Evolutionary conservation across 2,113 vertebrate genomes (phyloP).

Genomic region (Nettapus auritus): DNA sequence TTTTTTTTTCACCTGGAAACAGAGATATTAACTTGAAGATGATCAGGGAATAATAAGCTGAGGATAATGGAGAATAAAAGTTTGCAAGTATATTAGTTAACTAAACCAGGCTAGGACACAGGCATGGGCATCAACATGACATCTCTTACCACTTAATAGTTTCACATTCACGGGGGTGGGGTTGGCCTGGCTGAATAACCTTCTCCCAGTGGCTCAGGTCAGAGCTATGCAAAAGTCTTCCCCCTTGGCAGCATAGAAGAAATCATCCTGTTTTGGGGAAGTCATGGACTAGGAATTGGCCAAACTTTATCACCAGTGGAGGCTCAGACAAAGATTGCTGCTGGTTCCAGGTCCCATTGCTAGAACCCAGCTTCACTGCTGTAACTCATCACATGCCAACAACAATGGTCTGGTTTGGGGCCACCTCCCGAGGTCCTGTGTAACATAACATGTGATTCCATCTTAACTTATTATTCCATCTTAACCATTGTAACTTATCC

Average conservation of each 20-base stretch:
- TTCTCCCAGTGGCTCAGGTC: neutral
- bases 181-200: neutral
- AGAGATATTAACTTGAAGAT: neutral
- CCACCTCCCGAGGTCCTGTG: neutral
- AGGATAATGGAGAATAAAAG: neutral
- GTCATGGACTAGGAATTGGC: neutral
- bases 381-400: neutral
- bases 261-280: neutral
- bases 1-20: neutral
- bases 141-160: neutral
- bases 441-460: neutral
- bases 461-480: too few relatives aligned
- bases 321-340: neutral
- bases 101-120: neutral
- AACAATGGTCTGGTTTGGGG: rapidly evolving
- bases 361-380: neutral
- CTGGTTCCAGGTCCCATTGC: rapidly evolving
- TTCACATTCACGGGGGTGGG: rapidly evolving
- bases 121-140: neutral
- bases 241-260: neutral
- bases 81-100: neutral
- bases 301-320: too few relatives aligned
- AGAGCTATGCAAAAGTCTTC: neutral
- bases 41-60: neutral
- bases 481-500: neutral